A percentile compares a stretch with the other conserved stretches of the same genome.
phyloP scores from a whole-genome alignment of 2,113 vertebrate genomes.

The Atrichornis clamosus region DNA sequence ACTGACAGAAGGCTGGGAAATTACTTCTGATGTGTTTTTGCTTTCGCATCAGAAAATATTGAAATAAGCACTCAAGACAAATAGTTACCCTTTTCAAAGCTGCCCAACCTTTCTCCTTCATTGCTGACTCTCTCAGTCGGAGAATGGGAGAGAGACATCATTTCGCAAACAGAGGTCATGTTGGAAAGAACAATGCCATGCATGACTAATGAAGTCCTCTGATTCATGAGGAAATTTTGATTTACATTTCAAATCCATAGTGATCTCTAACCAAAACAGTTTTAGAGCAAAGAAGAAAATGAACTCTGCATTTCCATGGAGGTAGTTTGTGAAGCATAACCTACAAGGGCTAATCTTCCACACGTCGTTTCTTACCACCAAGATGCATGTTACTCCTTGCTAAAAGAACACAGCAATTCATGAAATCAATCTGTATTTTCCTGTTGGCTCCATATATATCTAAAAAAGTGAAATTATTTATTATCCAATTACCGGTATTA shows the following conservation, averaged over 20 bases:
- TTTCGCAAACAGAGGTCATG: slow-evolving; percentile 54
- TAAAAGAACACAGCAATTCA: background rate
- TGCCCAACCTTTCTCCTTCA: slow-evolving; percentile 19
- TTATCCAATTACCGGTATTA: background rate
- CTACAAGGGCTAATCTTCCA: background rate
- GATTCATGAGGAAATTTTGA: slow-evolving; percentile 51
- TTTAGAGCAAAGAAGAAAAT: slow-evolving; percentile 36
- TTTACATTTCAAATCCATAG: slow-evolving; percentile 68
- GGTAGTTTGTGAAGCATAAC: slow-evolving; percentile 26
- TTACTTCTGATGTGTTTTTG: slow-evolving; percentile 37
- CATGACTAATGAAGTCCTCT: slow-evolving; percentile 53
- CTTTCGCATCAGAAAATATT: slow-evolving; percentile 54
- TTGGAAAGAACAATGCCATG: slow-evolving; percentile 34
- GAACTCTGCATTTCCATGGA: slow-evolving; percentile 46
- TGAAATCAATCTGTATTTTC: background rate
- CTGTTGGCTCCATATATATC: background rate
- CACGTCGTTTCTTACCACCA: background rate
- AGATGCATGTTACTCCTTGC: background rate
- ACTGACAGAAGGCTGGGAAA: slow-evolving; percentile 37
- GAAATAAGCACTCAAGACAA: slow-evolving; percentile 53
- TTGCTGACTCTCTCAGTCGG: background rate
- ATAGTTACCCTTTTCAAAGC: slow-evolving; percentile 49
- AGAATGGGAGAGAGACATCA: slow-evolving; percentile 31
- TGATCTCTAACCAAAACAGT: slow-evolving; percentile 16
- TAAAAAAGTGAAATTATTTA: background rate